Conservation (phyloP, 2,113 vertebrate species). For the Pterocles burchelli region DNA sequence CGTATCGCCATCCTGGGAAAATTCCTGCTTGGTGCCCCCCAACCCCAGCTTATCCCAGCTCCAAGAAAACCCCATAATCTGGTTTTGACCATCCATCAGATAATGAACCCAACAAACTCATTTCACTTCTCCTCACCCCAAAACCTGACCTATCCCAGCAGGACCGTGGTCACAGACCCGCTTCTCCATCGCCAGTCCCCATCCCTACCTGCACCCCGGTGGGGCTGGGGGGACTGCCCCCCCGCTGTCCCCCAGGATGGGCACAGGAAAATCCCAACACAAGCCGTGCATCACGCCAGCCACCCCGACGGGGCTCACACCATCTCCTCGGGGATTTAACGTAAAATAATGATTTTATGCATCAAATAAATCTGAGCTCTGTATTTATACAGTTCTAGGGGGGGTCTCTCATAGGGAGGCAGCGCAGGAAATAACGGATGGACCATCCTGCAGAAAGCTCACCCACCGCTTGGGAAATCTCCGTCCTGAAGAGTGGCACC, state of each 20-base stretch:
- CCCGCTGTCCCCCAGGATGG: fast-evolving
- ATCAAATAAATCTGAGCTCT: neutral
- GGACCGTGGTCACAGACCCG: neutral
- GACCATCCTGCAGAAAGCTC: neutral
- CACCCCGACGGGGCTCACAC: fast-evolving
- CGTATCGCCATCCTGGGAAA: fast-evolving
- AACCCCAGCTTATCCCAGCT: neutral
- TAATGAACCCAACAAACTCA: neutral
- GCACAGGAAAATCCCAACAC: neutral
- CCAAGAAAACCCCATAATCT: neutral
- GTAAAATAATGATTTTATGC: neutral
- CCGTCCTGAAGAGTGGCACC: fast-evolving
- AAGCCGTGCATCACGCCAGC: neutral
- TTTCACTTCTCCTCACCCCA: neutral
- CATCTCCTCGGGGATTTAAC: fast-evolving
- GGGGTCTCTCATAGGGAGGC: neutral
- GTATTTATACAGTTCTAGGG: fast-evolving
- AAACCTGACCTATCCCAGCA: neutral
- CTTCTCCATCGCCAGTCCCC: neutral
- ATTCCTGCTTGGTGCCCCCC: neutral
- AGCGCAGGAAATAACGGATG: neutral
- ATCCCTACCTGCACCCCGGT: neutral
- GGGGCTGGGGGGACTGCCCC: neutral
- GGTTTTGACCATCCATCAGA: neutral
- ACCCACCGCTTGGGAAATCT: neutral